Evolutionary conservation across 1,140 invertebrate genomes (phyloP).

Genomic region (Drosophila mauritiana): DNA sequence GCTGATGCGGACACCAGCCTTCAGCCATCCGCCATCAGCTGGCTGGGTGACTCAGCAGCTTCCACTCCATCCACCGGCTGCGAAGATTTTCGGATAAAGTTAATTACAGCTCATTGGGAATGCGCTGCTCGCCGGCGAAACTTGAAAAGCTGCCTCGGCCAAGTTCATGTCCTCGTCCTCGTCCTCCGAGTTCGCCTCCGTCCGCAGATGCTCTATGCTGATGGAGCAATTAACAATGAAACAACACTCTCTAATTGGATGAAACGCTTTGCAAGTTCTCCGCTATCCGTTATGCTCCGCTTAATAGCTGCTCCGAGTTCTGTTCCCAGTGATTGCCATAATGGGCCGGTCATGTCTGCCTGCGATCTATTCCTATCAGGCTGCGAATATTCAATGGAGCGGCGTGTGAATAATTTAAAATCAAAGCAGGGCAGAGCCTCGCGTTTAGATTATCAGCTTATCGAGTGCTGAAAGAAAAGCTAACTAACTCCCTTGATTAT

Average conservation of each 20-base stretch:
- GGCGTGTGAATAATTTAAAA: constrained; percentile 15
- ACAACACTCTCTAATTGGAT: constrained; percentile 81
- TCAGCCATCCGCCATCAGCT: constrained; percentile 16
- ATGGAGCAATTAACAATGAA: constrained; percentile 78
- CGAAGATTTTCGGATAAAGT: constrained; percentile 84
- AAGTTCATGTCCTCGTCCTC: constrained; percentile 4
- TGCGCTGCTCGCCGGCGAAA: constrained; percentile 41
- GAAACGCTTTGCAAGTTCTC: constrained; percentile 80
- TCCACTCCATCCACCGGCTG: constrained; percentile 20
- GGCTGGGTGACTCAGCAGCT: not conserved
- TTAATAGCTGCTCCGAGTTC: constrained; percentile 30
- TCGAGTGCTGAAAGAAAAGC: not conserved
- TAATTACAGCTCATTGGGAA: constrained; percentile 83
- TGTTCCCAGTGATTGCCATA: not conserved
- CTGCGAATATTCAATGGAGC: not conserved
- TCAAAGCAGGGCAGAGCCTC: too few relatives aligned
- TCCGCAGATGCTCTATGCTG: constrained; percentile 6
- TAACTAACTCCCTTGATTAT: not conserved
- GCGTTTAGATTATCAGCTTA: too few relatives aligned
- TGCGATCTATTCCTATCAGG: not conserved
- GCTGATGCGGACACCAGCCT: not conserved
- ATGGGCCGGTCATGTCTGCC: constrained; percentile 4
- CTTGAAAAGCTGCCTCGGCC: constrained; percentile 16
- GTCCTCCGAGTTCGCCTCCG: too few relatives aligned
- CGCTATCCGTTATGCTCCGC: constrained; percentile 65